Conservation (phyloP, 2,888 invertebrate genomes). For the Druceiella hillmani region DNA sequence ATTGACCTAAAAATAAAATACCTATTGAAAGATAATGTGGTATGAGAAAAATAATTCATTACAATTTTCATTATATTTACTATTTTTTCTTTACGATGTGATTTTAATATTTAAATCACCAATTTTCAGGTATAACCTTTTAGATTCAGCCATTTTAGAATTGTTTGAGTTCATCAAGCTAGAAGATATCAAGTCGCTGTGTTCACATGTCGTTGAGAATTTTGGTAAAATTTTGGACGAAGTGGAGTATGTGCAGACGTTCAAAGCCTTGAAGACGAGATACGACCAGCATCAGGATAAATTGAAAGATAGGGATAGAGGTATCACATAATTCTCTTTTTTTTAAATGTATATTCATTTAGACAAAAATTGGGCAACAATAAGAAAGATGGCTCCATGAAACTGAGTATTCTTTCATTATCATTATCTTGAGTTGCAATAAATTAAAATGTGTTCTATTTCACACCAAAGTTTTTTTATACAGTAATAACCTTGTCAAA, state of each 20-base stretch:
- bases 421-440: slow-evolving; percentile 3
- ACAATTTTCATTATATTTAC: no score
- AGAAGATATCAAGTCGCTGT: slow-evolving; percentile 86
- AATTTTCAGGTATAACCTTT: slow-evolving; percentile 83
- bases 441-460: no score
- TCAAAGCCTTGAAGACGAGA: slow-evolving; percentile 83
- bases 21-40: no score
- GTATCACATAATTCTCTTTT: slow-evolving; percentile 54
- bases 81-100: no score
- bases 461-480: no score
- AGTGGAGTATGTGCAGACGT: slow-evolving; percentile 97
- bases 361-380: background rate
- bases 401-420: background rate
- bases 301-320: slow-evolving; percentile 79
- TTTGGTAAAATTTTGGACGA: slow-evolving; percentile 92
- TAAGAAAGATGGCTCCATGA: background rate
- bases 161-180: slow-evolving; percentile 98
- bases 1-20: no score
- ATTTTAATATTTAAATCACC: no score
- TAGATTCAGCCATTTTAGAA: slow-evolving; percentile 98
- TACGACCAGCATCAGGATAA: slow-evolving; percentile 92
- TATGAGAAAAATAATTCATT: no score
- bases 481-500: no score
- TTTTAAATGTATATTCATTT: slow-evolving; percentile 4
- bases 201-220: slow-evolving; percentile 92